phyloP scores from a whole-genome alignment of 2,888 invertebrate genomes.

The Rutpela maculata region DNA sequence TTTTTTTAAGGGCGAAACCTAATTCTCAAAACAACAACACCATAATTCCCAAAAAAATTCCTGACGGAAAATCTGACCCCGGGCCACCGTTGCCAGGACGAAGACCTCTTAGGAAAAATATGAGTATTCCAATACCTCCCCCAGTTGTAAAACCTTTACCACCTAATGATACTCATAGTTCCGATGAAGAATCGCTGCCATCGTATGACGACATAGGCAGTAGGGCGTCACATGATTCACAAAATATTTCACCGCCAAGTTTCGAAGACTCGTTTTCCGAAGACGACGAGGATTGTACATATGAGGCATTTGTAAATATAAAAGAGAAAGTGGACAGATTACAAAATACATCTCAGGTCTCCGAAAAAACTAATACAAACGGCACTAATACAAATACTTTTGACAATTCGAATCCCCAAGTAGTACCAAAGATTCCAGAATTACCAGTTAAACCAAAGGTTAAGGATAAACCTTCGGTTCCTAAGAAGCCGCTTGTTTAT shows the following conservation, averaged over 20 bases:
- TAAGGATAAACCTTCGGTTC: neutral
- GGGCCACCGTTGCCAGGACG: conserved; percentile 17
- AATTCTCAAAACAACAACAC: conserved; percentile 13
- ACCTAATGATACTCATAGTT: too few species aligned
- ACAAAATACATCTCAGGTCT: neutral
- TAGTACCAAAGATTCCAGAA: conserved; percentile 5
- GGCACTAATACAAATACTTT: neutral
- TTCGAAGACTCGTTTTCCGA: neutral
- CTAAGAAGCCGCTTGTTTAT: neutral
- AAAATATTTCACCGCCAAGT: neutral
- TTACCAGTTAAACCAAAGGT: conserved; percentile 15
- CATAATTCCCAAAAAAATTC: neutral
- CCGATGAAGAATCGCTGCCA: conserved; percentile 9
- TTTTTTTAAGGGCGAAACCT: neutral
- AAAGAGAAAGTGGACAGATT: conserved; percentile 3
- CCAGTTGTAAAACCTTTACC: neutral
- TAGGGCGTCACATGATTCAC: neutral
- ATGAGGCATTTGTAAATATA: conserved; percentile 24
- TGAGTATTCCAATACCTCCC: conserved; percentile 7
- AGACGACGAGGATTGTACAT: conserved; percentile 17
- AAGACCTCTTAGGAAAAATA: neutral
- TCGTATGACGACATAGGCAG: conserved; percentile 18
- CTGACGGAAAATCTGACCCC: neutral
- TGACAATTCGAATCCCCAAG: neutral
- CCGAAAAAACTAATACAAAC: neutral